Conservation (phyloP, 2,888 invertebrate genomes). For the Nebria salina region DNA sequence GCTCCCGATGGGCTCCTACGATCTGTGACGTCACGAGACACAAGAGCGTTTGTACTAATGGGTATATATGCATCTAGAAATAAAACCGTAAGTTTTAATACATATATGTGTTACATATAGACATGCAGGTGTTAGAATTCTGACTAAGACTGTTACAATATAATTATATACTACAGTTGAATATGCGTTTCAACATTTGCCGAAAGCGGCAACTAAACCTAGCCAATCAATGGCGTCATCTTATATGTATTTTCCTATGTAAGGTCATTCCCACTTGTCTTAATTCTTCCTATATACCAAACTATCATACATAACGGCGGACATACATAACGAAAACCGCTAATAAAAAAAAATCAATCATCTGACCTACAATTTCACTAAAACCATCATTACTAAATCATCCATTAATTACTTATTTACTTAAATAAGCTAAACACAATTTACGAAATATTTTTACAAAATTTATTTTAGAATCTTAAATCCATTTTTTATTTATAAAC, state of each 20-base stretch:
- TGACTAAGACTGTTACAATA: constrained; percentile 8
- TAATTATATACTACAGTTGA: constrained; percentile 18
- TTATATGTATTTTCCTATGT: background rate
- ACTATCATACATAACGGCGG: background rate
- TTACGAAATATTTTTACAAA: too few relatives aligned
- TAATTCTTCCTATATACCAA: background rate
- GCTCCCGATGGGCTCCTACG: constrained; percentile 38
- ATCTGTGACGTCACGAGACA: constrained; percentile 29
- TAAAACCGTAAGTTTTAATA: background rate
- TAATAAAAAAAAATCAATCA: too few relatives aligned
- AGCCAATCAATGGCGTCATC: constrained; percentile 21
- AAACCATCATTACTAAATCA: too few relatives aligned
- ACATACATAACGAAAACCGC: too few relatives aligned
- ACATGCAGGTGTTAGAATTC: background rate
- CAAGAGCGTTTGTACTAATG: constrained; percentile 33
- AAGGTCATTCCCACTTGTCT: constrained; percentile 1
- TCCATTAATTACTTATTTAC: too few relatives aligned
- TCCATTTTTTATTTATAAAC: too few relatives aligned
- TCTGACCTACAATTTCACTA: too few relatives aligned
- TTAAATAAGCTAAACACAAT: too few relatives aligned
- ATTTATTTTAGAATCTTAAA: too few relatives aligned
- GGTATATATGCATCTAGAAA: constrained; percentile 34
- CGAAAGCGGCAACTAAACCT: constrained; percentile 3
- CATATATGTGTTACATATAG: too few relatives aligned
- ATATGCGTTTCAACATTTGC: constrained; percentile 28